Base-by-base conservation (phyloP, 30 jellyfish, hydroid and myxozoan genomes). In the Aurelia sp. region DNA sequence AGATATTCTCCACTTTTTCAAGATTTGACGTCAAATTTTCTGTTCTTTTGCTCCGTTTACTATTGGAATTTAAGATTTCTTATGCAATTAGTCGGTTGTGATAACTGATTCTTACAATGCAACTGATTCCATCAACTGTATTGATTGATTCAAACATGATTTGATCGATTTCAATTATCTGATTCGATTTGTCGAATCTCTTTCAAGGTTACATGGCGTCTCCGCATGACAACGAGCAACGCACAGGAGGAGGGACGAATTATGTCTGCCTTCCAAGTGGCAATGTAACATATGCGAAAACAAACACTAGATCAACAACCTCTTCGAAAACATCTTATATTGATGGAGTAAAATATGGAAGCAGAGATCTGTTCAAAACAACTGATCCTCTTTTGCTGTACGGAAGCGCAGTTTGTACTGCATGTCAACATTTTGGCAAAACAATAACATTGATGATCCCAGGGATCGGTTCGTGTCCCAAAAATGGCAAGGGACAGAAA, bases 211-310 rank as follows among this genome's bases (percentile, higher is more conserved):
- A 19, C 79, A 82, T 82, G 92, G 85, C 92, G 51, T 55, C 92
- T 18, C 85, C 92, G 62, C 74, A 57, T 22, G 47, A 55, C 61
- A 71, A 85, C 59, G 66, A 47, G 12, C 74, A 55, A 4, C 70
- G 92, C 33, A 82, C 86, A 4, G 92, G 92, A 16, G 92, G 92
- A 6, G 92, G 92, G 8, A 82, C 92, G 16, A 82, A 82, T 40
- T 82, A 82, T 62, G 92, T 82, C 65, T 82, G 92, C 73, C 74
- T 82, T 10, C 92, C 92, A 57, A 27, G 75, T 22, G 40, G 40
- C 31, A 71, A 71, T 31, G 71, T 69, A 12, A 66, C 91, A 9
- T 82, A 82, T 63, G 22, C 47, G 15, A 82, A 82, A 13, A 37
- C 62, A 11, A 76, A 82, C 72, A 64, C 57, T 52, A 53, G 85